Evolutionary conservation across 2,113 vertebrate species (phyloP).

Genomic region (Phalacrocorax brasilianus): DNA sequence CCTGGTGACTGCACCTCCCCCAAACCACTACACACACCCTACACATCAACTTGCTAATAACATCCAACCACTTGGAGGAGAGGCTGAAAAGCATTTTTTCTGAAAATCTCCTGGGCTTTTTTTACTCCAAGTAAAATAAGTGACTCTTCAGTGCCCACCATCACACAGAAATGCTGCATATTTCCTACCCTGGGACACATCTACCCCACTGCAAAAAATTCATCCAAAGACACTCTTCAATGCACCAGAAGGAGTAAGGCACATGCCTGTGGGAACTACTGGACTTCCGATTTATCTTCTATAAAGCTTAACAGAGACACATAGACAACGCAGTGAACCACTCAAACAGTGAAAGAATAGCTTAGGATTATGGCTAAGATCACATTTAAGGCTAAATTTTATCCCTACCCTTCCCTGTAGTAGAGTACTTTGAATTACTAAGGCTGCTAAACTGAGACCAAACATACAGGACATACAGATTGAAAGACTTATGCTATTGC

Average conservation of each 20-base stretch:
- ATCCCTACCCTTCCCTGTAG: neutral
- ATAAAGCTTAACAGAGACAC: too few species aligned
- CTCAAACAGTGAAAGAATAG: too few species aligned
- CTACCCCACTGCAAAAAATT: neutral
- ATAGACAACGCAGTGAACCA: too few species aligned
- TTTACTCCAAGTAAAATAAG: neutral
- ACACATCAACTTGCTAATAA: neutral
- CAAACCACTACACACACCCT: neutral
- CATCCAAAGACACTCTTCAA: neutral
- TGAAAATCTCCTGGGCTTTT: neutral
- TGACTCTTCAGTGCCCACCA: neutral
- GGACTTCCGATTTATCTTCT: neutral
- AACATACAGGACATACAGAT: neutral
- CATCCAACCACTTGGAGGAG: neutral
- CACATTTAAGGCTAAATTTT: neutral
- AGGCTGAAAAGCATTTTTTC: neutral
- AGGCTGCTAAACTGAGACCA: neutral
- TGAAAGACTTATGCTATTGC: neutral
- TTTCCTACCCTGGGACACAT: neutral
- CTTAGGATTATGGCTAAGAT: neutral
- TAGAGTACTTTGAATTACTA: neutral
- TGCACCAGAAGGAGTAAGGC: neutral
- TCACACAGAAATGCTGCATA: neutral
- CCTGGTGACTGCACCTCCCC: neutral
- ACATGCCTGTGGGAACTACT: neutral